Evolutionary conservation across 1,140 invertebrate genomes (phyloP).

Genomic region (Drosophila bocqueti): DNA sequence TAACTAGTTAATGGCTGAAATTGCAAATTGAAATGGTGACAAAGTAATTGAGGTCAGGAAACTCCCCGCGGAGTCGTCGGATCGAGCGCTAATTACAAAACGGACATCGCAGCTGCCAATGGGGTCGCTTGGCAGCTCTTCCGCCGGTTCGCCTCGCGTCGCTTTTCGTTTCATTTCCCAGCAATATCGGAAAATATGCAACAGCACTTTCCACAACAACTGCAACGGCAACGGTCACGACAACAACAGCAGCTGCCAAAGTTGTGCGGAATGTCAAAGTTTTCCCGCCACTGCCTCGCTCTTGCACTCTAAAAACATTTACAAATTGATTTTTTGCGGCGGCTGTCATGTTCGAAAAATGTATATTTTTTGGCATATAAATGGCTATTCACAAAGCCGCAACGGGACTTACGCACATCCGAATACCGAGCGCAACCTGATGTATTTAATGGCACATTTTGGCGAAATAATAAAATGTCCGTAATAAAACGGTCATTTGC

Average conservation of each 20-base stretch:
- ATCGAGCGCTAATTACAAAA: conserved; percentile 77
- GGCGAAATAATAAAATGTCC: conserved; percentile 72
- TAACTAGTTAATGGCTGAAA: conserved; percentile 82
- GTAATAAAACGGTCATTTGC: conserved; percentile 76
- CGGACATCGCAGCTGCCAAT: conserved; percentile 70
- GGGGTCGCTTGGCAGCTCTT: conserved; percentile 71
- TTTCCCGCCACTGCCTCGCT: conserved; percentile 22
- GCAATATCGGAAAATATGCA: conserved; percentile 52
- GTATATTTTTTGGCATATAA: conserved; percentile 56
- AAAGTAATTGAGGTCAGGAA: conserved; percentile 81
- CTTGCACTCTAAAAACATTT: conserved; percentile 72
- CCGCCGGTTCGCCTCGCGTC: conserved; percentile 8
- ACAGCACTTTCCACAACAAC: conserved; percentile 45
- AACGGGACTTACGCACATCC: conserved; percentile 50
- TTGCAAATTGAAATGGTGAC: conserved; percentile 84
- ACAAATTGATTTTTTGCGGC: conserved; percentile 79
- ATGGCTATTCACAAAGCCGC: conserved; percentile 54
- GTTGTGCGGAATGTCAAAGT: conserved; percentile 74
- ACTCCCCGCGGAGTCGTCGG: conserved; percentile 54
- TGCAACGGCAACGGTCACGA: conserved; percentile 24
- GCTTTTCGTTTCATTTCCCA: conserved; percentile 8
- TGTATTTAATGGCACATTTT: conserved; percentile 72
- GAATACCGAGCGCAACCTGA: conserved; percentile 44
- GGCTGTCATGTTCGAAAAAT: conserved; percentile 34
- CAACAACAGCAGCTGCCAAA: conserved; percentile 50